Conservation (phyloP, 2,797 vertebrate genomes). For the Chaenodraco wilsoni region DNA sequence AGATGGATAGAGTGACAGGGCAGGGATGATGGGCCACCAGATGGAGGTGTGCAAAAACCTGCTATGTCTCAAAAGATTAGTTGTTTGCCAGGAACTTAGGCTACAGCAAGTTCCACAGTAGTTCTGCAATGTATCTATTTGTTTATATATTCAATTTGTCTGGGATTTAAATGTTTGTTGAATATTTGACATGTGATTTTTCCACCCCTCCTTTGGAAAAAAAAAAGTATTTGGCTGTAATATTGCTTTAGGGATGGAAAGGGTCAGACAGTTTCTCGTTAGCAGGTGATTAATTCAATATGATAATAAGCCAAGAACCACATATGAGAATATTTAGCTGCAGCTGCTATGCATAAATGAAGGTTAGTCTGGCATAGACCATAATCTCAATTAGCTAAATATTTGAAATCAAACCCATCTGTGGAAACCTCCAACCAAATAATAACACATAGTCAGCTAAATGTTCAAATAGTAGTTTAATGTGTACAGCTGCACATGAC, state of each 20-base stretch:
- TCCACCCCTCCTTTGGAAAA: neutral
- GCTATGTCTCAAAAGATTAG: neutral
- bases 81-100: slow-evolving; percentile 10
- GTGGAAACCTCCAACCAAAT: slow-evolving; percentile 25
- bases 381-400: slow-evolving; percentile 41
- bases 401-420: slow-evolving; percentile 24
- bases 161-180: slow-evolving; percentile 20
- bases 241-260: slow-evolving; percentile 24
- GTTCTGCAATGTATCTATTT: slow-evolving; percentile 17
- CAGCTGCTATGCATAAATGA: slow-evolving; percentile 31
- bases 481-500: slow-evolving; percentile 15
- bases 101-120: neutral
- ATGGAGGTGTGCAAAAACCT: slow-evolving; percentile 15
- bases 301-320: slow-evolving; percentile 49
- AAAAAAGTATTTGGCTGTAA: neutral
- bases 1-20: slow-evolving; percentile 66
- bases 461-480: slow-evolving; percentile 13
- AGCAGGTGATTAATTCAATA: slow-evolving; percentile 49
- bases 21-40: slow-evolving; percentile 11
- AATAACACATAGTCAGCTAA: slow-evolving; percentile 36
- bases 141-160: slow-evolving; percentile 1
- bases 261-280: slow-evolving; percentile 35
- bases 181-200: slow-evolving; percentile 25
- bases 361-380: slow-evolving; percentile 32
- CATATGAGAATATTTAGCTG: slow-evolving; percentile 37